phyloP scores from a whole-genome alignment of 2,113 vertebrate genomes.

The Xiphorhynchus elegans region DNA sequence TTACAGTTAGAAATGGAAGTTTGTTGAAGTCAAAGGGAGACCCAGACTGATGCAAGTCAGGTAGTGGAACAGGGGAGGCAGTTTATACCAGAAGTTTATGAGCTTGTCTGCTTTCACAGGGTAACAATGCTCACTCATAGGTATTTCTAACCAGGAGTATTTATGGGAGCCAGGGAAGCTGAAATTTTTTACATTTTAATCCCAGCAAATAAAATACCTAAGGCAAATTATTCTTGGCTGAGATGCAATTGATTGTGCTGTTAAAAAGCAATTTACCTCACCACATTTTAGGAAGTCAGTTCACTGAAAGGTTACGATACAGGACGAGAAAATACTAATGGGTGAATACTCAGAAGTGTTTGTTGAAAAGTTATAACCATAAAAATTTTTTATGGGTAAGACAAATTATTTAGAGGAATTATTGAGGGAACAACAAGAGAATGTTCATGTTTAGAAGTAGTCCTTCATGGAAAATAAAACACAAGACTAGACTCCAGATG shows the following conservation, averaged over 20 bases:
- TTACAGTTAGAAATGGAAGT: not conserved
- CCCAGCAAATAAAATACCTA: not conserved
- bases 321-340: not conserved
- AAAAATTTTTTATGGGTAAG: not conserved
- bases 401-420: not conserved
- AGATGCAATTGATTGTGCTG: not conserved
- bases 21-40: not conserved
- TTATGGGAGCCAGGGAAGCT: not conserved
- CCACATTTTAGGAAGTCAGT: not conserved
- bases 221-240: not conserved
- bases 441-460: not conserved
- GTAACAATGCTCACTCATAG: not conserved
- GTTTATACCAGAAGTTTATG: not conserved
- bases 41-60: not conserved
- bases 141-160: not conserved
- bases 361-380: not conserved
- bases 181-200: not conserved
- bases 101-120: not conserved
- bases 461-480: slow-evolving; percentile 27
- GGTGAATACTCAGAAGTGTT: not conserved
- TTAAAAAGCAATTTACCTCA: not conserved
- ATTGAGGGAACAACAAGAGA: not conserved
- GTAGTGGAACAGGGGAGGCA: not conserved
- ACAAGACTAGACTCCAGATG: not conserved
- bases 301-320: not conserved